Percentiles rank a stretch among this genome's conserved stretches.
Conservation (phyloP, 2,888 invertebrate genomes). For the Eupithecia pulchellata region DNA sequence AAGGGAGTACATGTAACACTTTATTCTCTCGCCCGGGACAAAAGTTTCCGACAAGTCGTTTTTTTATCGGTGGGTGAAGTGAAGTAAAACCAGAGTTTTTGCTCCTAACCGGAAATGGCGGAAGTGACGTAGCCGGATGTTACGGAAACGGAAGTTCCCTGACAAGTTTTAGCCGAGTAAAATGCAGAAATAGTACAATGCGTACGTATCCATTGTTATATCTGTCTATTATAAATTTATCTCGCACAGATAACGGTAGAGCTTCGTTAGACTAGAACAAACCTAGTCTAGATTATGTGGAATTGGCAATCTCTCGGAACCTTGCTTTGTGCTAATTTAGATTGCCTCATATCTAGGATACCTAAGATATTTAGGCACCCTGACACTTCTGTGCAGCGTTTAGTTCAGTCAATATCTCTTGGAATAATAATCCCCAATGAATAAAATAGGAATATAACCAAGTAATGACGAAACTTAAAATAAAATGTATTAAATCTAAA, state of each 20-base stretch:
- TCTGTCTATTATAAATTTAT: neutral
- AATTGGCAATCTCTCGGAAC: neutral
- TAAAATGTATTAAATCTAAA: too few relatives aligned
- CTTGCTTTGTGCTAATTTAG: conserved; percentile 7
- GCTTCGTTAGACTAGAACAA: conserved; percentile 1
- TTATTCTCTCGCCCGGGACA: neutral
- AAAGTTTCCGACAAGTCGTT: conserved; percentile 13
- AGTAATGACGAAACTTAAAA: too few relatives aligned
- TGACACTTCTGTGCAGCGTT: neutral
- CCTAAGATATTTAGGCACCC: neutral
- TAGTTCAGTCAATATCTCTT: neutral
- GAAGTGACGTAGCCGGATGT: conserved; percentile 20
- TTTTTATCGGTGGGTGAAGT: conserved; percentile 11
- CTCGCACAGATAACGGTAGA: neutral
- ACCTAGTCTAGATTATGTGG: neutral
- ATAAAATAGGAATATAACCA: too few relatives aligned
- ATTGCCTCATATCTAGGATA: conserved; percentile 9
- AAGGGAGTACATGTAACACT: neutral
- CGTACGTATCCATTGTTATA: conserved; percentile 5
- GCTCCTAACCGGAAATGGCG: conserved; percentile 11
- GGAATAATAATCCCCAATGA: too few relatives aligned
- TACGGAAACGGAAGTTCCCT: conserved; percentile 15
- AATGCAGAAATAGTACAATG: conserved; percentile 8
- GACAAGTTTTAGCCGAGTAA: conserved; percentile 17
- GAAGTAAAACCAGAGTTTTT: conserved; percentile 16